These are phyloP conservation scores for Nomada fabriciana DNA, from an alignment of 2,888 invertebrate genomes.

Conservation along the genomic window DNA sequence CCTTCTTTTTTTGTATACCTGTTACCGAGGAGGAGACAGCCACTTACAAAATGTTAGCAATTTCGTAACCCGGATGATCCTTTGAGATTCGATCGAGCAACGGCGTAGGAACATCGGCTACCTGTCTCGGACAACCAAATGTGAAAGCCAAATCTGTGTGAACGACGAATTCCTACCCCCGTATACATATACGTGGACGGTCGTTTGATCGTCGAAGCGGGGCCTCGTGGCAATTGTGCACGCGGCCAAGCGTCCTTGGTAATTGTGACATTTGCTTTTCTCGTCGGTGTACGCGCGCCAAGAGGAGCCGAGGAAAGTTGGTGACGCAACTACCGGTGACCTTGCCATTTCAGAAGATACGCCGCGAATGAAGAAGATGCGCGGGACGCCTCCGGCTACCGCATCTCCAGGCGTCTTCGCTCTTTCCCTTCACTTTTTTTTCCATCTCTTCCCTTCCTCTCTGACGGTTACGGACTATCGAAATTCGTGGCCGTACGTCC, in stretches of 20 bases:
- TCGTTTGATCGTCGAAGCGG: conserved; percentile 40
- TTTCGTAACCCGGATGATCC: conserved; percentile 27
- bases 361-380: conserved; percentile 55
- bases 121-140: conserved; percentile 30
- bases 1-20: neutral
- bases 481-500: conserved; percentile 24
- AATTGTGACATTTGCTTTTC: conserved; percentile 76
- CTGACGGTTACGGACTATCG: neutral
- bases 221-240: conserved; percentile 51
- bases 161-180: conserved; percentile 46
- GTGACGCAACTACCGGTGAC: conserved; percentile 77
- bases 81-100: conserved; percentile 15
- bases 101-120: conserved; percentile 6
- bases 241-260: conserved; percentile 71
- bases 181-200: neutral
- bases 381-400: conserved; percentile 57
- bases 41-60: conserved; percentile 20
- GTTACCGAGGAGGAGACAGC: neutral
- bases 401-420: conserved; percentile 38
- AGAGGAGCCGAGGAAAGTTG: conserved; percentile 70
- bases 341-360: conserved; percentile 81
- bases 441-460: conserved; percentile 20
- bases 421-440: conserved; percentile 1
- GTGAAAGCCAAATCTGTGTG: conserved; percentile 66
- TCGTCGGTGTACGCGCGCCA: conserved; percentile 48